Percentiles rank a stretch among this genome's conserved stretches.
Conservation (phyloP, 2,888 invertebrate species). For the Eremobia ochroleuca region DNA sequence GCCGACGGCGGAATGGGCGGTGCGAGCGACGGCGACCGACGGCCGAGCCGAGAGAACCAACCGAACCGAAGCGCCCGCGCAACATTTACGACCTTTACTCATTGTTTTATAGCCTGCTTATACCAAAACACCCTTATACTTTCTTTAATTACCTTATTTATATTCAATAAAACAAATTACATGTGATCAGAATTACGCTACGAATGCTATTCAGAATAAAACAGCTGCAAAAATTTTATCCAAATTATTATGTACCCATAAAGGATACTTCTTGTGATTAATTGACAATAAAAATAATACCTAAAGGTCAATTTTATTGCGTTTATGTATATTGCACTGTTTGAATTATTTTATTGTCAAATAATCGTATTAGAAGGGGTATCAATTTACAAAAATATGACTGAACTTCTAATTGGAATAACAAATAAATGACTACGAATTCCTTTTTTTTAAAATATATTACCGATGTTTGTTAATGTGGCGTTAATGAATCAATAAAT, state of each 20-base stretch:
- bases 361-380: conserved; percentile 58
- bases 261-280: conserved; percentile 70
- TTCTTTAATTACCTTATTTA: conserved; percentile 63
- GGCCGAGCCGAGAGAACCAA: conserved; percentile 56
- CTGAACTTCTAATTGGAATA: conserved; percentile 72
- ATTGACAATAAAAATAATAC: conserved; percentile 77
- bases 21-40: conserved; percentile 53
- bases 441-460: neutral
- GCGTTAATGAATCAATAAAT: neutral
- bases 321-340: conserved; percentile 71
- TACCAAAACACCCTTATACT: conserved; percentile 65
- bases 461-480: neutral
- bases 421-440: neutral
- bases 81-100: conserved; percentile 64
- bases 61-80: conserved; percentile 49
- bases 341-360: conserved; percentile 74
- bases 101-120: conserved; percentile 73
- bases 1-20: conserved; percentile 65
- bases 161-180: conserved; percentile 29
- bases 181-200: conserved; percentile 23
- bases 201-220: conserved; percentile 10
- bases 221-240: conserved; percentile 47
- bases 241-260: conserved; percentile 62
- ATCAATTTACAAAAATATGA: conserved; percentile 67
- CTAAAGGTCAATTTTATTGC: conserved; percentile 77